These are phyloP conservation scores for Epinotia nisella DNA, from an alignment of 2,888 invertebrate genomes.

Conservation along the genomic window DNA sequence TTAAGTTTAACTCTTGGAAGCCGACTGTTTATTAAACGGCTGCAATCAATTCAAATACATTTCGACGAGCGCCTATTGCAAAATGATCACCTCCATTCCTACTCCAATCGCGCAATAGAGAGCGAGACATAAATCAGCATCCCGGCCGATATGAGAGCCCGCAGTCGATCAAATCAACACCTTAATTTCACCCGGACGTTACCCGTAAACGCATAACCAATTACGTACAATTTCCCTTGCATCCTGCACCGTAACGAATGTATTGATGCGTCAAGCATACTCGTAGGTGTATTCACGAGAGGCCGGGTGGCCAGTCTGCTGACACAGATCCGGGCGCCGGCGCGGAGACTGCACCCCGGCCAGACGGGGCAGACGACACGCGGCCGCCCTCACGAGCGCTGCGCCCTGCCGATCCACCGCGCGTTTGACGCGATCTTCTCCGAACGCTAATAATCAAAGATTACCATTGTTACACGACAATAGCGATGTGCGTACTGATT, in stretches of 20 bases:
- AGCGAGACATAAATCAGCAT: neutral
- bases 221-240: constrained; percentile 54
- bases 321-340: constrained; percentile 84
- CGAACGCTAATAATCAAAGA: constrained; percentile 53
- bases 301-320: constrained; percentile 74
- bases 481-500: constrained; percentile 70
- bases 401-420: constrained; percentile 56
- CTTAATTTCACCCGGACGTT: constrained; percentile 30
- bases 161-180: constrained; percentile 10
- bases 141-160: neutral
- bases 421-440: constrained; percentile 53
- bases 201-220: constrained; percentile 50
- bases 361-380: constrained; percentile 82
- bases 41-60: neutral
- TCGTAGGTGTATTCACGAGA: constrained; percentile 73
- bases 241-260: constrained; percentile 63
- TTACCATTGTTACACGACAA: constrained; percentile 70
- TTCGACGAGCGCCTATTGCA: neutral
- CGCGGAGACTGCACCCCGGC: constrained; percentile 77
- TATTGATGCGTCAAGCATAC: constrained; percentile 74
- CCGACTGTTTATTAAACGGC: neutral
- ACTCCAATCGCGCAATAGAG: neutral
- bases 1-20: neutral
- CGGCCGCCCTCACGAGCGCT: constrained; percentile 73
- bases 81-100: neutral